Base-by-base conservation (phyloP, 2,113 vertebrate species). In the Chroicocephalus ridibundus region DNA sequence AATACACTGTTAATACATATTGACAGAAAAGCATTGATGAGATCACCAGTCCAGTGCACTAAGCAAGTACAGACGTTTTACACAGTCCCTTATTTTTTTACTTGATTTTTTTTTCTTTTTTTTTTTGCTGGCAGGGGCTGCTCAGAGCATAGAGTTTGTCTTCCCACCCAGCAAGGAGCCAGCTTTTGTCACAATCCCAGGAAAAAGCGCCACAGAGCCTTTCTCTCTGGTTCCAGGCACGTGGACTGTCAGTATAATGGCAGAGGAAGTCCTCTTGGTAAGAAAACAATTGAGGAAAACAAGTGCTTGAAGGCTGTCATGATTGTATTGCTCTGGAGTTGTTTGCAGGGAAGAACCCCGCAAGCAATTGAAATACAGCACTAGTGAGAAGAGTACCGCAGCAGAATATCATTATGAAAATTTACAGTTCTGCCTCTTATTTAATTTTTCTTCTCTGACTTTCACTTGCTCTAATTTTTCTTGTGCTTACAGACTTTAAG, bases 261-360 rank as follows among this genome's bases (percentile, higher is more conserved):
- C 98, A 38, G 98, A 99, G 89, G 99, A 98, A 40, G 96, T 99
- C 54, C 98, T 99, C 20, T 97, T 99, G 99, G 99, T 99, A 97
- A 99, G 99, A 86, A 78, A 80, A 66, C 58, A 82, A 40, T 49
- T 85, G 70, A 72, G n/a, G 54, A 86, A 88, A 88, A 79, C 24
- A 87, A 57, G 29, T 18, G 9, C 32, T 84, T 86, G 60, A 86
- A 71, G 46, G 36, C 49, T 64, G 31, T 61, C 26, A 15, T 78
- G 68, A 70, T 44, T 25, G 44, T 68, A 27, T 42, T 90, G 40
- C 77, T 91, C 69, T 77, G 38, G n/a, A 84, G 31, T 46, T 82
- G 21, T 34, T 65, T 88, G 42, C 57, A 5, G 4, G 32, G 51
- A 74, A 94, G 65, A 93, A 24, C 13, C 9, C 27, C 61, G n/a